These are phyloP conservation scores for Euspilapteryx auroguttella DNA, from an alignment of 2,888 invertebrate genomes.

Conservation along the genomic window DNA sequence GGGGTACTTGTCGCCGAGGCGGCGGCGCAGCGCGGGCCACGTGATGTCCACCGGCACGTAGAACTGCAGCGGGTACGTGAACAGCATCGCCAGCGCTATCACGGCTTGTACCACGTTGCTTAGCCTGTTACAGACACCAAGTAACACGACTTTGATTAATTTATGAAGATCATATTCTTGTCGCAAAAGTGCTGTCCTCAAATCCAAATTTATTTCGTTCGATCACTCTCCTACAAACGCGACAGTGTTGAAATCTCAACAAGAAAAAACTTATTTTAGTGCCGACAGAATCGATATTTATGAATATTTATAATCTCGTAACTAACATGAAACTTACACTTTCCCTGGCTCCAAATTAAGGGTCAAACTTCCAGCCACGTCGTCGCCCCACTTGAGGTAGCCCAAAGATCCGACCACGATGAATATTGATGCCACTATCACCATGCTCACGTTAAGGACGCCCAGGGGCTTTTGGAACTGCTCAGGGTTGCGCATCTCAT, in stretches of 20 bases:
- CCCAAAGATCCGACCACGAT: slow-evolving; percentile 83
- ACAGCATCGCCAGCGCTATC: slow-evolving; percentile 82
- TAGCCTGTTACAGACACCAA: slow-evolving; percentile 64
- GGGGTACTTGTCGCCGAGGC: slow-evolving; percentile 58
- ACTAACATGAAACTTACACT: too few species aligned
- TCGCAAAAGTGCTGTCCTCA: too few species aligned
- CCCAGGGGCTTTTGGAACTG: slow-evolving; percentile 80
- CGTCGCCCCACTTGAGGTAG: slow-evolving; percentile 85
- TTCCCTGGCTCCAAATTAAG: slow-evolving; percentile 73
- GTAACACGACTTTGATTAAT: too few species aligned
- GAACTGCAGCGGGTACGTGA: slow-evolving; percentile 92
- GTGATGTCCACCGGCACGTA: slow-evolving; percentile 92
- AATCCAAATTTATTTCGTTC: too few species aligned
- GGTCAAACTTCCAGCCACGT: slow-evolving; percentile 82
- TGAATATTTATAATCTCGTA: too few species aligned
- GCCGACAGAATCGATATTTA: too few species aligned
- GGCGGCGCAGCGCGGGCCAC: slow-evolving; percentile 70
- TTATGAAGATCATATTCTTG: too few species aligned
- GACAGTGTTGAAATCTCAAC: too few species aligned
- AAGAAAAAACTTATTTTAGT: too few species aligned
- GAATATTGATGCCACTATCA: slow-evolving; percentile 76
- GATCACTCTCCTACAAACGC: too few species aligned
- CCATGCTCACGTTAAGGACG: slow-evolving; percentile 89
- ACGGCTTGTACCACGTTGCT: slow-evolving; percentile 82
- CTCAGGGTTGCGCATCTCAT: slow-evolving; percentile 81